Base-by-base conservation (phyloP, 2,797 vertebrate genomes). In the Hypotaenidia okinawae region DNA sequence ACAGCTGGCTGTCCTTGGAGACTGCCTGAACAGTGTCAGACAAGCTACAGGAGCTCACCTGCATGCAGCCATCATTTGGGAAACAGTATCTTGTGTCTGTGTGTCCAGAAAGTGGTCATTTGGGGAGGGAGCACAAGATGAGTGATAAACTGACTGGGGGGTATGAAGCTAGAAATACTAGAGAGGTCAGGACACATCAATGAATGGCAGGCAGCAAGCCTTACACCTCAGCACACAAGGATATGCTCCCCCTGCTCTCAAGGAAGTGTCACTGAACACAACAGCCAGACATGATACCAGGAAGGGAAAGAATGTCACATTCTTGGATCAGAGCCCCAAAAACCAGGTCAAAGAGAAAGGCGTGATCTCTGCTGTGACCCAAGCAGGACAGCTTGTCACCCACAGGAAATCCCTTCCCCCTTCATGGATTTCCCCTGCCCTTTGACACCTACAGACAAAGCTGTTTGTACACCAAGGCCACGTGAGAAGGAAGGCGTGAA, bases 371-470 rank as follows among this genome's bases (percentile, higher is more conserved):
- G 79, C 66, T 47, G 33, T 51, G 66, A 90, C 83, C 83, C 90
- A 76, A 19, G 91, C 73, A 70, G 64, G 41, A 55, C 55, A 88
- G 93, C 30, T 54, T 61, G 72, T 81, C 79, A 84, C 68, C 74
- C 54, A 86, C 80, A 91, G 91, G 82, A 95, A 93, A 92, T 57
- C 15, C 59, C 49, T 90, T 45, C 41, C 47, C 57, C 32, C 22
- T 39, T 90, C 49, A 54, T 70, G 84, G 68, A 67, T 63, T 73
- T 85, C 61, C 43, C 39, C 66, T 91, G 87, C 89, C 87, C 89
- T 95, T 90, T 93, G 91, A 88, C 95, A 88, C 66, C 78, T 64
- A 25, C 39, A 89, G 88, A 86, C 76, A 93, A 92, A 92, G 86
- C 87, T 93, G 92, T 90, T 94, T 91, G 88, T 88, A 84, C 54